Percentiles rank a stretch among this genome's conserved stretches.
Evolutionary conservation across 2,888 invertebrate genomes (phyloP).

Genomic region (Drosophila ochracea): DNA sequence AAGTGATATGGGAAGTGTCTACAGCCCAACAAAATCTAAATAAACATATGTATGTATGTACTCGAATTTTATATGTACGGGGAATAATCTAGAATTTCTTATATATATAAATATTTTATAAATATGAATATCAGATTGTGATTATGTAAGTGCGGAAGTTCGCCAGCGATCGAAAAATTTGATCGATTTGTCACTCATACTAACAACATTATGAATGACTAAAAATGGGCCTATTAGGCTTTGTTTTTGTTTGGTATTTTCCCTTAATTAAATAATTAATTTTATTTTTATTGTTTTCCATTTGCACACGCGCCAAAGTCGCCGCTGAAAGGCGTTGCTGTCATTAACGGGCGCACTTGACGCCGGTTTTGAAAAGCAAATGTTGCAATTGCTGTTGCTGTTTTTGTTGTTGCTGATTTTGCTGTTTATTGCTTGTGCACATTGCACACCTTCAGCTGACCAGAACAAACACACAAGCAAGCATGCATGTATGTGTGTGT

Average conservation of each 20-base stretch:
- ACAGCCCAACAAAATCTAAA: constrained; percentile 4
- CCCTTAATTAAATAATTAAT: neutral
- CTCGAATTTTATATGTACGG: neutral
- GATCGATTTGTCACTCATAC: neutral
- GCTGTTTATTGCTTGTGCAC: constrained; percentile 22
- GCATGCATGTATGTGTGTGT: neutral
- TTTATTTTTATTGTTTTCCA: constrained; percentile 7
- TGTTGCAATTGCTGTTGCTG: constrained; percentile 12
- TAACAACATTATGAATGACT: neutral
- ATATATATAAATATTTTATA: neutral
- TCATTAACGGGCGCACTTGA: constrained; percentile 38
- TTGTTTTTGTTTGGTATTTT: constrained; percentile 3
- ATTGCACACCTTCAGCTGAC: constrained; percentile 30
- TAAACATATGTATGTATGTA: neutral
- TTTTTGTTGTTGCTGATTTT: constrained; percentile 1
- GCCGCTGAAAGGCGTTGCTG: constrained; percentile 12
- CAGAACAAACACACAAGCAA: neutral
- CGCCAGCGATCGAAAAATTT: neutral
- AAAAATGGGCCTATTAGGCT: neutral
- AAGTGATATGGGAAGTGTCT: constrained; percentile 17
- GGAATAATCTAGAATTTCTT: neutral
- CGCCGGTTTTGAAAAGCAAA: constrained; percentile 30
- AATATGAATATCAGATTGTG: neutral
- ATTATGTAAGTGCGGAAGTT: constrained; percentile 30
- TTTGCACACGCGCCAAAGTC: constrained; percentile 36